These are phyloP conservation scores for Paguma larvata DNA, from an alignment of 2,797 vertebrate genomes.

Conservation along the genomic window DNA sequence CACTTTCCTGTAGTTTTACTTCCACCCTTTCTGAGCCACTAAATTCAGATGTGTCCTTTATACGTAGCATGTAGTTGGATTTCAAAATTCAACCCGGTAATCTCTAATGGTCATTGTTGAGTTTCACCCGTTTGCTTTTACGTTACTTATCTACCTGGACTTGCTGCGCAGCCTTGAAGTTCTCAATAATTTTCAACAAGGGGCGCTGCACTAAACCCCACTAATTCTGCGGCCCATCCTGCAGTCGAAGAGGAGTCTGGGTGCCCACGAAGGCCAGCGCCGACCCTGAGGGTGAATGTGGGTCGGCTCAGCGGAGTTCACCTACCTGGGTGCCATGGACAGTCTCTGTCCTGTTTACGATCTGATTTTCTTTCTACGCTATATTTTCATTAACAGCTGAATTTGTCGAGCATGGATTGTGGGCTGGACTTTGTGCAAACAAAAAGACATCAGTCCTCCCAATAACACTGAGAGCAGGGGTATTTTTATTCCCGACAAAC, in stretches of 20 bases:
- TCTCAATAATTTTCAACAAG: neutral
- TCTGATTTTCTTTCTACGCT: neutral
- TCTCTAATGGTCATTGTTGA: neutral
- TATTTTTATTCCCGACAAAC: neutral
- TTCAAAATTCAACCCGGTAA: neutral
- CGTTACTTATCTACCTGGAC: neutral
- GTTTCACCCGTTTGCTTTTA: neutral
- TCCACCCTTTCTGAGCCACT: neutral
- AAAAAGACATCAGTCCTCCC: neutral
- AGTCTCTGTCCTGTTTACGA: no score
- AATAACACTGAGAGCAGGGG: neutral
- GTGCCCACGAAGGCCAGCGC: no score
- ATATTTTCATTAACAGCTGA: neutral
- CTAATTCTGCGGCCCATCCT: rapidly evolving
- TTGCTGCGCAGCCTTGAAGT: neutral
- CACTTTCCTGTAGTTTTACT: neutral
- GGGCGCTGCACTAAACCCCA: rapidly evolving
- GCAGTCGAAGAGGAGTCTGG: rapidly evolving
- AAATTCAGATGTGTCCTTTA: neutral
- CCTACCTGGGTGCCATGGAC: rapidly evolving
- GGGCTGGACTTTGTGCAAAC: neutral
- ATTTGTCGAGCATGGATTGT: neutral
- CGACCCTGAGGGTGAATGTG: neutral
- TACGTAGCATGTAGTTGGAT: neutral
- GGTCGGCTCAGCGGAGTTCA: rapidly evolving